Evolutionary conservation across 2,113 vertebrate genomes (phyloP).

Genomic region (Gavia stellata): DNA sequence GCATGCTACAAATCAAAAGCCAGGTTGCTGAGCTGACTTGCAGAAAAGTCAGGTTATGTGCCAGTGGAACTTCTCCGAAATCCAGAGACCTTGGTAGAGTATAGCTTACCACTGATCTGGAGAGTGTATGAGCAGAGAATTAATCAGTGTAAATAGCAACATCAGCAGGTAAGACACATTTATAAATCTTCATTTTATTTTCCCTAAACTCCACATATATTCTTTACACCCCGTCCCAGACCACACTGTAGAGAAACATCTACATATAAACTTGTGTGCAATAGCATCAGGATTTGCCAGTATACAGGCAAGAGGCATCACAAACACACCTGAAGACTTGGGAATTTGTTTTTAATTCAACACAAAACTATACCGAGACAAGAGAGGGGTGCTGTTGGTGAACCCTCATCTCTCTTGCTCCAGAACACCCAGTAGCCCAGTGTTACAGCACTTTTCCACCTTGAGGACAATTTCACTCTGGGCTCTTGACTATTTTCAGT

Average conservation of each 20-base stretch:
- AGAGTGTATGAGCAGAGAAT: not conserved
- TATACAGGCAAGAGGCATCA: not conserved
- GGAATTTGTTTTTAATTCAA: not conserved
- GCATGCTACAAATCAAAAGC: not conserved
- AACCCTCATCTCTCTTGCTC: not conserved
- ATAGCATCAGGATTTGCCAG: not conserved
- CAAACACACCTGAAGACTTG: not conserved
- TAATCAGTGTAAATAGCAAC: not conserved
- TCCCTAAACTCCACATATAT: not conserved
- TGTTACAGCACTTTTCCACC: not conserved
- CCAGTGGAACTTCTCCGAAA: not conserved
- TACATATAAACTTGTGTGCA: not conserved
- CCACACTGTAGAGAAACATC: not conserved
- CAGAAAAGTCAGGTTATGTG: not conserved
- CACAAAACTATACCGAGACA: not conserved
- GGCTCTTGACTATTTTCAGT: not conserved
- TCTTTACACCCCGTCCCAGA: not conserved
- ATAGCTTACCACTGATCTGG: not conserved
- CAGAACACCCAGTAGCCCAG: not conserved
- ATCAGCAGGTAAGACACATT: not conserved
- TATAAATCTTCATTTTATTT: not conserved
- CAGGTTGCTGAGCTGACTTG: not conserved
- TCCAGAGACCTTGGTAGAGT: not conserved
- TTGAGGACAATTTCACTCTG: not conserved
- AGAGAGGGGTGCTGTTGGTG: not conserved